These are phyloP conservation scores for Pseudopleuronectes americanus DNA, from an alignment of 2,797 vertebrate species.

Conservation along the genomic window DNA sequence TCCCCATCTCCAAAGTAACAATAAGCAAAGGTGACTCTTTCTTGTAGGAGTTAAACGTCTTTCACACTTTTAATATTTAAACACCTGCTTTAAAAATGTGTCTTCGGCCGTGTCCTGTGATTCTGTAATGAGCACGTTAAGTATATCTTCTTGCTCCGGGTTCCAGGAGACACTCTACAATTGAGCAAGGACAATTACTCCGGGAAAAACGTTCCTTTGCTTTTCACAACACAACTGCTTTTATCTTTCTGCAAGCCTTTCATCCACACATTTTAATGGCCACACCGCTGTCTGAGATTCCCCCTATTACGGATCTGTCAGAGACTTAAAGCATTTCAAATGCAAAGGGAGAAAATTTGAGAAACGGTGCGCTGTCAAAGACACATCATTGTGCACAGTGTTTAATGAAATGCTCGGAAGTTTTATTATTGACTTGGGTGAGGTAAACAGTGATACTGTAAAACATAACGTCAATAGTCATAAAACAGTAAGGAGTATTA, in stretches of 20 bases:
- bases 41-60: slow-evolving; percentile 5
- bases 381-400: slow-evolving; percentile 1
- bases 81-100: slow-evolving; percentile 4
- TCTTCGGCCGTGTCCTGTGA: slow-evolving; percentile 5
- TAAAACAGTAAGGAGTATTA: slow-evolving; percentile 5
- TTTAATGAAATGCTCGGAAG: slow-evolving; percentile 27
- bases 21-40: slow-evolving; percentile 11
- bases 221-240: neutral
- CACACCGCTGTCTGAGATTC: slow-evolving; percentile 12
- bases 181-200: slow-evolving; percentile 10
- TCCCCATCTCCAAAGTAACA: slow-evolving; percentile 9
- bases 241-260: slow-evolving; percentile 31
- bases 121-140: neutral
- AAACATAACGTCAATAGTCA: slow-evolving; percentile 24
- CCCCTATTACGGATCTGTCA: slow-evolving; percentile 33
- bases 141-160: neutral
- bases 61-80: slow-evolving; percentile 10
- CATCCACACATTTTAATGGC: slow-evolving; percentile 18
- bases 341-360: slow-evolving; percentile 19
- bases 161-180: slow-evolving; percentile 3
- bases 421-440: slow-evolving; percentile 34
- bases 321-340: slow-evolving; percentile 30
- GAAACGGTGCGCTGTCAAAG: slow-evolving; percentile 16
- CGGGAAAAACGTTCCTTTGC: slow-evolving; percentile 24
- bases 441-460: slow-evolving; percentile 22